Percentiles rank a stretch among this genome's conserved stretches.
These are phyloP conservation scores for Neoniphon sammara DNA, from an alignment of 2,797 vertebrate species.

Conservation along the genomic window DNA sequence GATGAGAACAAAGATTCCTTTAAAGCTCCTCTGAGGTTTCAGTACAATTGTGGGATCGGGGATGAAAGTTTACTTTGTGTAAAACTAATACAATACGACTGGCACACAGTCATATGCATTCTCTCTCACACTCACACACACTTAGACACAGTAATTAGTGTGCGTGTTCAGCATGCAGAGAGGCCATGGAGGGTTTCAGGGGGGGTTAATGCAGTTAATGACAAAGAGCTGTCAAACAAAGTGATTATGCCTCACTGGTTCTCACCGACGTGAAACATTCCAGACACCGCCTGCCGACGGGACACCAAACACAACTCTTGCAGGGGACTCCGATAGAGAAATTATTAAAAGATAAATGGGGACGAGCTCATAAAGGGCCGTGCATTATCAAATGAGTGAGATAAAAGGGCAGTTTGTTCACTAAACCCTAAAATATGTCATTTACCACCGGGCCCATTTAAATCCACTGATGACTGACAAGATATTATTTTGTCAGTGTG, in stretches of 20 bases:
- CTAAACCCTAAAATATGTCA: too few relatives aligned
- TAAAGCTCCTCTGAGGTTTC: too few relatives aligned
- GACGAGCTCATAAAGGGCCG: not conserved
- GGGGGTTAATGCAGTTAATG: constrained; percentile 59
- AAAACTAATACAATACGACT: too few relatives aligned
- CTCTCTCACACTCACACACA: constrained; percentile 12
- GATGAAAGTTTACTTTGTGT: too few relatives aligned
- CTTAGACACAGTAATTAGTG: constrained; percentile 55
- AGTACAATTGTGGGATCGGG: too few relatives aligned
- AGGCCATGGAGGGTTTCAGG: constrained; percentile 22
- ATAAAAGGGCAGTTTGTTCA: too few relatives aligned
- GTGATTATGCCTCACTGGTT: constrained; percentile 64
- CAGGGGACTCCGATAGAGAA: not conserved
- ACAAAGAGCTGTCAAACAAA: constrained; percentile 77
- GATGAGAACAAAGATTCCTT: too few relatives aligned
- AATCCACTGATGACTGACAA: too few relatives aligned
- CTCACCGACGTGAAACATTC: constrained; percentile 52
- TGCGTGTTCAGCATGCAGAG: constrained; percentile 64
- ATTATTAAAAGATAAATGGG: constrained; percentile 8
- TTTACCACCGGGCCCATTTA: too few relatives aligned
- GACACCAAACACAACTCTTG: too few relatives aligned
- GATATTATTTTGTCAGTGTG: too few relatives aligned
- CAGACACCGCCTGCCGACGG: constrained; percentile 19
- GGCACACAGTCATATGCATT: not conserved
- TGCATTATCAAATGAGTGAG: too few relatives aligned